These are phyloP conservation scores for Leptinotarsa lineolata DNA, from an alignment of 1,140 invertebrate genomes.

Conservation along the genomic window DNA sequence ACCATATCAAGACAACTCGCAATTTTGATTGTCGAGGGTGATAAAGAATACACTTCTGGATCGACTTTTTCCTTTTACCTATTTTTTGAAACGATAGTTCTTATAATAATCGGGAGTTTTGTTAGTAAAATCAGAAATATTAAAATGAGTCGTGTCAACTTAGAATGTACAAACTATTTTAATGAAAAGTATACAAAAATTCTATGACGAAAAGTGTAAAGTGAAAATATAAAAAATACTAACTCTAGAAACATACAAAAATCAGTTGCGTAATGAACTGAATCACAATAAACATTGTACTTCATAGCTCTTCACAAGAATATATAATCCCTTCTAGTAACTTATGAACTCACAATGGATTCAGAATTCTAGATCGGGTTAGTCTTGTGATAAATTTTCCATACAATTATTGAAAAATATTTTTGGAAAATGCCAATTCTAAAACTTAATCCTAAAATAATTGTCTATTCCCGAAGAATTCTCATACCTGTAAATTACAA, in stretches of 20 bases:
- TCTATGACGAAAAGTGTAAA: background rate
- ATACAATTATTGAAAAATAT: background rate
- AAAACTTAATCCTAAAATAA: background rate
- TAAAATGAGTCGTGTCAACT: background rate
- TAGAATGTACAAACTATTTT: background rate
- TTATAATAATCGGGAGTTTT: background rate
- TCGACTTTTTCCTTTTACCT: background rate
- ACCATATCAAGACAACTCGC: too few species aligned
- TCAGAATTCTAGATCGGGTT: too few species aligned
- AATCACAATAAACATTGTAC: slow-evolving; percentile 1
- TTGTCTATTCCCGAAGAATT: background rate
- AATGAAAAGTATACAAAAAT: background rate
- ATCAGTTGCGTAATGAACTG: background rate
- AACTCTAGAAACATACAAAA: background rate
- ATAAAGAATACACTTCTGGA: too few species aligned
- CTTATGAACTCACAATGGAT: too few species aligned
- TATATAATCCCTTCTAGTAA: too few species aligned
- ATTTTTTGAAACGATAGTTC: background rate
- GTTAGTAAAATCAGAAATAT: background rate
- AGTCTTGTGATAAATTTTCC: too few species aligned
- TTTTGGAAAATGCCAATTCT: background rate
- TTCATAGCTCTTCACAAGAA: background rate
- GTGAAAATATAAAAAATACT: background rate
- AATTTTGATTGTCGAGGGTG: too few species aligned
- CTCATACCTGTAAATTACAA: background rate